phyloP scores from a whole-genome alignment of 2,888 invertebrate species.

The Philonicus albiceps region DNA sequence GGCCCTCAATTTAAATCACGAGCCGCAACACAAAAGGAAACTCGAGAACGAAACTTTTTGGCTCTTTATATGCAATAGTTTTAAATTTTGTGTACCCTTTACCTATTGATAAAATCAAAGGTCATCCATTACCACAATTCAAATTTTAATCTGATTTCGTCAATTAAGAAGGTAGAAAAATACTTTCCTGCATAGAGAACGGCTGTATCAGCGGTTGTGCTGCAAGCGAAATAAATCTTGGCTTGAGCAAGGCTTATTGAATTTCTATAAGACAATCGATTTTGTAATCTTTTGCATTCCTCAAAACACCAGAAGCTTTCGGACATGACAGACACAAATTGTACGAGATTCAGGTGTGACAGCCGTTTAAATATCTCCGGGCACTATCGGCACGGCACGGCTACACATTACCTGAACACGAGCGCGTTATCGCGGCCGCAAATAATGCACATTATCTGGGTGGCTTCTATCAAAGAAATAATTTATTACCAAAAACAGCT shows the following conservation, averaged over 20 bases:
- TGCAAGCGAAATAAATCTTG: background rate
- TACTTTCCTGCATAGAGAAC: background rate
- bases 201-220: background rate
- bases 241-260: background rate
- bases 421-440: conserved; percentile 2
- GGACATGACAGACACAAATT: conserved; percentile 37
- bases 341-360: conserved; percentile 23
- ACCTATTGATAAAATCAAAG: background rate
- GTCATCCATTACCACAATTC: background rate
- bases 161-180: background rate
- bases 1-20: background rate
- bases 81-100: background rate
- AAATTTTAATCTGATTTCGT: background rate
- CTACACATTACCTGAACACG: conserved; percentile 10
- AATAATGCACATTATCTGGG: conserved; percentile 28
- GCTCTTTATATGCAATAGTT: background rate
- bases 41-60: background rate
- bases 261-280: background rate
- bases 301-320: conserved; percentile 26
- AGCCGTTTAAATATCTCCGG: conserved; percentile 25
- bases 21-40: background rate
- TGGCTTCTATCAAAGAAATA: conserved; percentile 21
- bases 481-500: conserved; percentile 38
- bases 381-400: background rate
- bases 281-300: background rate